These are phyloP conservation scores for Crotalus viridis DNA, from an alignment of 2,113 vertebrate genomes.

Conservation along the genomic window DNA sequence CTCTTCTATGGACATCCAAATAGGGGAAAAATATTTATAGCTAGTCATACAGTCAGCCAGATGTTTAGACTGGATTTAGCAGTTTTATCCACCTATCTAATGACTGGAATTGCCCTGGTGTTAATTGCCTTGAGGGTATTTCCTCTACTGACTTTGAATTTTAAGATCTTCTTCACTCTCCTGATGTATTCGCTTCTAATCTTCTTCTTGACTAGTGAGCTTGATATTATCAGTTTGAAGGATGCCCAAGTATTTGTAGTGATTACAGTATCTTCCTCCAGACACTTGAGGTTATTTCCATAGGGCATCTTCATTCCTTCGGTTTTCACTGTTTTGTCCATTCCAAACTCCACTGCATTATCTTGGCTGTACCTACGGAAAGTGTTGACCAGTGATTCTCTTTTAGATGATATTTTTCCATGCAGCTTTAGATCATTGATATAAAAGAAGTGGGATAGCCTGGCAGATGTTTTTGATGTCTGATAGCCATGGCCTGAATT, in stretches of 20 bases:
- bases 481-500: background rate
- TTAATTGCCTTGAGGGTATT: background rate
- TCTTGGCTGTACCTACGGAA: background rate
- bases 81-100: too few relatives aligned
- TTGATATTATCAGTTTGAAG: background rate
- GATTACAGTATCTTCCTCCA: background rate
- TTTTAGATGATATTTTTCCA: background rate
- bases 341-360: background rate
- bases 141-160: background rate
- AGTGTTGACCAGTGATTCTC: background rate
- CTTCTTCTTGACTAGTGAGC: background rate
- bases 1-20: background rate
- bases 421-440: background rate
- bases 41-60: too few relatives aligned
- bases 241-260: background rate
- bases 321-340: background rate
- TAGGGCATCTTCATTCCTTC: background rate
- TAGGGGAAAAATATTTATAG: background rate
- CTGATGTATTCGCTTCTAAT: background rate
- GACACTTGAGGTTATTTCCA: background rate
- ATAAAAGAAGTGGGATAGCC: background rate
- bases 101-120: too few relatives aligned
- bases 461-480: background rate
- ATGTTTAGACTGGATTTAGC: too few relatives aligned
- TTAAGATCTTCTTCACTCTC: background rate